These are phyloP conservation scores for Lacerta bilineata DNA, from an alignment of 2,797 vertebrate genomes.

Conservation along the genomic window DNA sequence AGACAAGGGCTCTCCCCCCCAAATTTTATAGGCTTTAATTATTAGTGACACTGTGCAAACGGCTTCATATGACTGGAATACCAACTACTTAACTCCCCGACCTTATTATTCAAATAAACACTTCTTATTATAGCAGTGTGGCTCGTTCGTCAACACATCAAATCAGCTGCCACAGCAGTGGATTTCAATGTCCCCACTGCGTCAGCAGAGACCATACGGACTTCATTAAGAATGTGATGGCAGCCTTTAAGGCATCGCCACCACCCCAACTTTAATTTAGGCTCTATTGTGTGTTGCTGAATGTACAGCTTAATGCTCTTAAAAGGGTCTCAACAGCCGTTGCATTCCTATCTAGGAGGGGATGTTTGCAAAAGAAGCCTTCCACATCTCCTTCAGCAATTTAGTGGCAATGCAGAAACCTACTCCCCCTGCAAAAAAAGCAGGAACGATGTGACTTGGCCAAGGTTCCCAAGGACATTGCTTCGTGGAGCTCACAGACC, in stretches of 20 bases:
- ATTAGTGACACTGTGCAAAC: conserved; percentile 89
- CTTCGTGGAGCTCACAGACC: neutral
- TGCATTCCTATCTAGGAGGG: neutral
- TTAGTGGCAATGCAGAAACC: neutral
- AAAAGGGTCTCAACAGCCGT: rapidly evolving
- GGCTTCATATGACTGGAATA: conserved; percentile 83
- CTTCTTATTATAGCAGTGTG: conserved; percentile 77
- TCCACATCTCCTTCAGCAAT: neutral
- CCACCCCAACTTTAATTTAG: neutral
- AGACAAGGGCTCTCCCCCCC: conserved; percentile 46
- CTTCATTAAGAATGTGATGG: neutral
- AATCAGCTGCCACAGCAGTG: conserved; percentile 66
- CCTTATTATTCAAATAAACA: conserved; percentile 88
- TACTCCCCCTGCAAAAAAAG: neutral
- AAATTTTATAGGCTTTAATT: conserved; percentile 90
- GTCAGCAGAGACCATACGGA: conserved; percentile 48
- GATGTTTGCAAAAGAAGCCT: neutral
- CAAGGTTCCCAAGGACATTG: neutral
- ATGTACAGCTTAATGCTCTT: rapidly evolving
- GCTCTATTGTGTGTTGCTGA: rapidly evolving
- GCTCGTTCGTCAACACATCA: conserved; percentile 64
- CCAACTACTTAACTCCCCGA: conserved; percentile 87
- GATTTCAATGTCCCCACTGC: conserved; percentile 57
- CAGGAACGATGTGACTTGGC: too few species aligned
- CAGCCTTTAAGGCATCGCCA: conserved; percentile 8